A percentile compares a stretch with the other conserved stretches of the same genome.
phyloP scores from a whole-genome alignment of 2,113 vertebrate genomes.

The Thamnaconus septentrionalis region DNA sequence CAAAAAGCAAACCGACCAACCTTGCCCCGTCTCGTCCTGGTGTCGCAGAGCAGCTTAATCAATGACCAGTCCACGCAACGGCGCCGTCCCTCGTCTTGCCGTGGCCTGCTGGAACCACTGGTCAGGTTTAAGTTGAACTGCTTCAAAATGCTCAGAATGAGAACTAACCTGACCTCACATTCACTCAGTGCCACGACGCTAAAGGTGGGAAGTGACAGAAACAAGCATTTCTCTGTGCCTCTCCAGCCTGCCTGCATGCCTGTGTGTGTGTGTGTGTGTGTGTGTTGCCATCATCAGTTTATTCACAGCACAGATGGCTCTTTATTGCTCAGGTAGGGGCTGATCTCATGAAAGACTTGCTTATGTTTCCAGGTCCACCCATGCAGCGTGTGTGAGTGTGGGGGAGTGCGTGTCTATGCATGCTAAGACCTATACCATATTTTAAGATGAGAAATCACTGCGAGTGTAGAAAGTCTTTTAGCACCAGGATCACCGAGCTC shows the following conservation, averaged over 20 bases:
- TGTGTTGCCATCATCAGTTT: constrained; percentile 65
- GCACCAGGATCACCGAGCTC: too few species aligned
- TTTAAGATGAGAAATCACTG: too few species aligned
- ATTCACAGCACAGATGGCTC: constrained; percentile 72
- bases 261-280: constrained; percentile 26
- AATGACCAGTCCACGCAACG: not conserved
- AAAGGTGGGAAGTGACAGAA: constrained; percentile 64
- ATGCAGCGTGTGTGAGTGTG: constrained; percentile 31
- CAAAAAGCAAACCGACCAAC: constrained; percentile 1
- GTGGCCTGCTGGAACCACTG: constrained; percentile 11
- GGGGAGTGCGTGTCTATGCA: constrained; percentile 22
- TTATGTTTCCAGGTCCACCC: constrained; percentile 69
- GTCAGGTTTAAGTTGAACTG: constrained; percentile 13
- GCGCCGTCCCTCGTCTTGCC: not conserved
- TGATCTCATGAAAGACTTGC: constrained; percentile 71
- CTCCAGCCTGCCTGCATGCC: constrained; percentile 5
- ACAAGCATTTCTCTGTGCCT: constrained; percentile 67
- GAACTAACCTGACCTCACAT: constrained; percentile 52
- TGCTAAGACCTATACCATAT: too few species aligned
- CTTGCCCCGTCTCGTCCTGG: constrained; percentile 1
- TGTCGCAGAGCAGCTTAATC: constrained; percentile 1
- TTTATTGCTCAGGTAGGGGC: constrained; percentile 72
- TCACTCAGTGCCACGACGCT: constrained; percentile 46
- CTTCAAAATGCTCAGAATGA: constrained; percentile 34
- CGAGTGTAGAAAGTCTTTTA: too few species aligned